phyloP scores from a whole-genome alignment of 2,797 vertebrate species.

The Micropoecilia bifurca region DNA sequence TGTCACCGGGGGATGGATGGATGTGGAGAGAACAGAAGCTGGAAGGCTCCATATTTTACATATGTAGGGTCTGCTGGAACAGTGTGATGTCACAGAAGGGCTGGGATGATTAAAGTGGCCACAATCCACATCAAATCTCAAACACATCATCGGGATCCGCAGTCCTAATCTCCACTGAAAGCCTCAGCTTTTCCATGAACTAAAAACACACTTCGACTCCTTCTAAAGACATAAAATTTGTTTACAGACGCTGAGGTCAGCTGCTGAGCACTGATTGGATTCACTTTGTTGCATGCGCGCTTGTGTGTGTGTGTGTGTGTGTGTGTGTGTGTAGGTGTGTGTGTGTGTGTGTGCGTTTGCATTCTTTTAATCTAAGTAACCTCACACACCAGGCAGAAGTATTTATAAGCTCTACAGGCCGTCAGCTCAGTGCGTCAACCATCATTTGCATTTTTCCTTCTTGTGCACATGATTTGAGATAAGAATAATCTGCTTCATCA shows the following conservation, averaged over 20 bases:
- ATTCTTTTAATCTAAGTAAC: constrained; percentile 34
- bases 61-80: constrained; percentile 11
- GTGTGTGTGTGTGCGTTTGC: background rate
- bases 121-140: constrained; percentile 59
- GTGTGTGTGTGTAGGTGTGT: too few species aligned
- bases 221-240: constrained; percentile 53
- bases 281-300: constrained; percentile 37
- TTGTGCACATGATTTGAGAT: constrained; percentile 23
- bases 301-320: background rate
- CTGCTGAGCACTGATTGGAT: constrained; percentile 54
- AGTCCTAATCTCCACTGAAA: constrained; percentile 62
- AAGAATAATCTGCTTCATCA: constrained; percentile 45
- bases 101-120: constrained; percentile 66
- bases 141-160: constrained; percentile 47
- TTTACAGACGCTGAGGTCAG: constrained; percentile 55
- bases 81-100: constrained; percentile 47
- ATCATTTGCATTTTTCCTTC: constrained; percentile 37
- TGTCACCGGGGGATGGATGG: constrained; percentile 32
- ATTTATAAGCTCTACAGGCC: constrained; percentile 26
- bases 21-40: constrained; percentile 8
- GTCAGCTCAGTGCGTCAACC: background rate
- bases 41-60: constrained; percentile 8
- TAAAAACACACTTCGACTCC: constrained; percentile 38
- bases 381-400: constrained; percentile 24
- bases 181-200: constrained; percentile 40